phyloP scores from a whole-genome alignment of 2,797 vertebrate genomes.

The Nasua narica region DNA sequence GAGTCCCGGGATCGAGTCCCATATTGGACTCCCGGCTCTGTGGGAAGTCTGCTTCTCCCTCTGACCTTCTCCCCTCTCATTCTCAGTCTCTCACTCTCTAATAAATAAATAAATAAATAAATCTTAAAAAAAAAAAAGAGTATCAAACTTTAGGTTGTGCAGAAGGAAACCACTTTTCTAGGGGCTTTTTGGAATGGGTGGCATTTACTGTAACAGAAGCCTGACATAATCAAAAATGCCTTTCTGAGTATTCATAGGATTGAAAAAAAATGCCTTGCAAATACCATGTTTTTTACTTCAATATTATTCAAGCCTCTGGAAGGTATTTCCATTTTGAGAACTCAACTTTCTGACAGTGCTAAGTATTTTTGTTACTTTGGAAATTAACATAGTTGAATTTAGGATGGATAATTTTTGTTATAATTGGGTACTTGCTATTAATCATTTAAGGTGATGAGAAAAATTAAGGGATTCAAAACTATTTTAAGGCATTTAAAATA shows the following conservation, averaged over 20 bases:
- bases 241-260: neutral
- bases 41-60: too few species aligned
- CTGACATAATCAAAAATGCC: neutral
- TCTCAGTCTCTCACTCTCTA: too few species aligned
- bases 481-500: neutral
- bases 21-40: too few species aligned
- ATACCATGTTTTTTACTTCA: neutral
- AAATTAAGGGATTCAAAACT: neutral
- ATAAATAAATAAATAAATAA: too few species aligned
- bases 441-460: neutral
- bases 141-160: neutral
- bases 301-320: neutral
- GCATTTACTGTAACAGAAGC: neutral
- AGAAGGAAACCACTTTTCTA: neutral
- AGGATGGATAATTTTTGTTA: neutral
- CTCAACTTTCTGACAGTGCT: neutral
- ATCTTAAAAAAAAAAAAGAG: too few species aligned
- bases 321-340: neutral
- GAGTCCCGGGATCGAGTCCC: too few species aligned
- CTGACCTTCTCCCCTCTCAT: too few species aligned
- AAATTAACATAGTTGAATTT: neutral
- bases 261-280: neutral
- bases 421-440: neutral
- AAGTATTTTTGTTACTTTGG: neutral
- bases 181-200: neutral